These are phyloP conservation scores for Schmidtea mediterranea DNA, from an alignment of 1,140 invertebrate species.

Conservation along the genomic window DNA sequence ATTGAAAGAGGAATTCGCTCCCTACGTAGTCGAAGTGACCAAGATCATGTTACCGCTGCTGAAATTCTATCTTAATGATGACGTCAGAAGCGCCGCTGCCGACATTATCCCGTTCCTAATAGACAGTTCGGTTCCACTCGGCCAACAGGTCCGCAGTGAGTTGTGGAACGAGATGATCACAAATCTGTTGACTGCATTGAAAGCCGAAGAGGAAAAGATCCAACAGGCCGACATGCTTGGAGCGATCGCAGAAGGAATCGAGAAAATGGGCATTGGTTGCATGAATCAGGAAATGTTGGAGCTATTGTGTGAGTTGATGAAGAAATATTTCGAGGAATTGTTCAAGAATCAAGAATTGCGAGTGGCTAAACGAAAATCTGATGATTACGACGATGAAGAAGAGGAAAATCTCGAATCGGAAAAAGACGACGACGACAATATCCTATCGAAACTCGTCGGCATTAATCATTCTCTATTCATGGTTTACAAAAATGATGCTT, in stretches of 20 bases:
- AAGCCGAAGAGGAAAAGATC: not conserved
- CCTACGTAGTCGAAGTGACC: slow-evolving; percentile 73
- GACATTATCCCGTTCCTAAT: slow-evolving; percentile 74
- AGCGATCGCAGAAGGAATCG: not conserved
- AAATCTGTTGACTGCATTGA: not conserved
- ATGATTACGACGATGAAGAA: slow-evolving; percentile 83
- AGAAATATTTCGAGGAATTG: slow-evolving; percentile 42
- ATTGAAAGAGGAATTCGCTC: slow-evolving; percentile 74
- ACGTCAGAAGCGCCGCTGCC: slow-evolving; percentile 41
- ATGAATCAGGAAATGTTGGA: too few species aligned
- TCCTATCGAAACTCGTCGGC: slow-evolving; percentile 65
- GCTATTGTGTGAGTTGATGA: too few species aligned
- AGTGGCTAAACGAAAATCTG: slow-evolving; percentile 37
- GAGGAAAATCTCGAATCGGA: slow-evolving; percentile 73
- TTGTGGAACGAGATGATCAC: not conserved
- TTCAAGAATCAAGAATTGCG: slow-evolving; percentile 30
- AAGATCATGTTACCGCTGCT: slow-evolving; percentile 69
- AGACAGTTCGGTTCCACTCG: slow-evolving; percentile 35
- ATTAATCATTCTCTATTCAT: slow-evolving; percentile 63
- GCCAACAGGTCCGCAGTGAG: slow-evolving; percentile 32
- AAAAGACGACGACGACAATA: slow-evolving; percentile 69
- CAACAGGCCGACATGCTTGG: not conserved
- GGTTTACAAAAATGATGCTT: slow-evolving; percentile 54
- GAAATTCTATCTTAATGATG: slow-evolving; percentile 96
- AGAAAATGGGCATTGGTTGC: not conserved